phyloP scores from a whole-genome alignment of 2,797 vertebrate genomes.

The Echeneis naucrates region DNA sequence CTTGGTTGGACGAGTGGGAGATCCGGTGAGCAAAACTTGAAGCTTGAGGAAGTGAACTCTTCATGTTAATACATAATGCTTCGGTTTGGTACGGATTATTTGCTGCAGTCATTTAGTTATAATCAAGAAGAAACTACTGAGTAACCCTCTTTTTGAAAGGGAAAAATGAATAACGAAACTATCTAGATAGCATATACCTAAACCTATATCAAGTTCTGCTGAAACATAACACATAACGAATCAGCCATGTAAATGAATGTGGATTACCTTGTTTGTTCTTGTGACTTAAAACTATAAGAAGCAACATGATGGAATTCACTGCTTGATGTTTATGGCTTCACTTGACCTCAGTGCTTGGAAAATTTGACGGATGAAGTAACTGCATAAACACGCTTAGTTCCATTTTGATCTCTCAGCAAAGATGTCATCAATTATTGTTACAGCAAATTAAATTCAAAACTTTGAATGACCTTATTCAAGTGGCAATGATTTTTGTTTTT shows the following conservation, averaged over 20 bases:
- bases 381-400: no score
- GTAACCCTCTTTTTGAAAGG: not conserved
- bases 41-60: constrained; percentile 15
- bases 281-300: not conserved
- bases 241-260: not conserved
- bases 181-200: no score
- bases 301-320: not conserved
- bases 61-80: constrained; percentile 15
- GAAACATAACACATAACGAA: not conserved
- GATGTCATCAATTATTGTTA: not conserved
- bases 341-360: not conserved
- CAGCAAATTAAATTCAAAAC: not conserved
- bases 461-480: not conserved
- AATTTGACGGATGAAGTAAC: not conserved
- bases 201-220: constrained; percentile 3
- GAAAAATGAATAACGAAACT: not conserved
- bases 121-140: not conserved
- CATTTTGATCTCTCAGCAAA: not conserved
- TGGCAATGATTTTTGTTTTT: not conserved
- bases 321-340: not conserved
- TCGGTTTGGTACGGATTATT: constrained; percentile 7
- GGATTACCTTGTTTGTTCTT: not conserved
- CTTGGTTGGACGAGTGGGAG: constrained; percentile 34
- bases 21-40: constrained; percentile 21
- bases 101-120: constrained; percentile 20